A percentile compares a stretch with the other conserved stretches of the same genome.
These are phyloP conservation scores for Ctenopoma kingsleyae DNA, from an alignment of 2,797 vertebrate species.

Conservation along the genomic window DNA sequence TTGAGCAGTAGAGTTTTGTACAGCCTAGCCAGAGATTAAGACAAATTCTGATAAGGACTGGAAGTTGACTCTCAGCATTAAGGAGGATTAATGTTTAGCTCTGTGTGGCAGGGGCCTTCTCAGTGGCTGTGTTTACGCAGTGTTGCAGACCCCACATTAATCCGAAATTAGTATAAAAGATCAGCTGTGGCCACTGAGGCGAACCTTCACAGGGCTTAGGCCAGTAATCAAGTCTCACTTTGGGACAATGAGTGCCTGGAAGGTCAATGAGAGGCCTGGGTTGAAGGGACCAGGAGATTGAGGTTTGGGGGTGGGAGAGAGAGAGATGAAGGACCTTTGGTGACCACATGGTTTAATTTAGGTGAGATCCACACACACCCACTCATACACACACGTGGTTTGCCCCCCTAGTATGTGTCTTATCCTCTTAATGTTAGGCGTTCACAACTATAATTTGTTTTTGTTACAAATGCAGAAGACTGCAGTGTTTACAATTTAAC, in stretches of 20 bases:
- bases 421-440: slow-evolving; percentile 23
- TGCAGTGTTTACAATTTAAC: slow-evolving; percentile 62
- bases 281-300: slow-evolving; percentile 69
- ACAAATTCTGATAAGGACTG: slow-evolving; percentile 99
- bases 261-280: slow-evolving; percentile 80
- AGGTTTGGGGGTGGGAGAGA: slow-evolving; percentile 50
- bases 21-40: slow-evolving; percentile 99
- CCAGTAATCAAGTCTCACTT: slow-evolving; percentile 89
- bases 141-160: slow-evolving; percentile 97
- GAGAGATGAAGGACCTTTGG: slow-evolving; percentile 51
- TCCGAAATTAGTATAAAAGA: slow-evolving; percentile 99
- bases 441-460: slow-evolving; percentile 58
- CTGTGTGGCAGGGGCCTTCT: slow-evolving; percentile 93
- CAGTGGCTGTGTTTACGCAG: slow-evolving; percentile 96
- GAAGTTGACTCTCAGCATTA: slow-evolving; percentile 99
- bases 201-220: slow-evolving; percentile 90
- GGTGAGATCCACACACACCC: slow-evolving; percentile 44
- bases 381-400: slow-evolving; percentile 19
- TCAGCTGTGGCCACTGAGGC: slow-evolving; percentile 93
- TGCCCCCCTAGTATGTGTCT: slow-evolving; percentile 27
- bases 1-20: slow-evolving; percentile 90
- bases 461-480: slow-evolving; percentile 47
- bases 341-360: slow-evolving; percentile 80
- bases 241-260: slow-evolving; percentile 82
- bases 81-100: slow-evolving; percentile 99